Conservation (phyloP, 1,140 invertebrate species). For the Temnothorax longispinosus region DNA sequence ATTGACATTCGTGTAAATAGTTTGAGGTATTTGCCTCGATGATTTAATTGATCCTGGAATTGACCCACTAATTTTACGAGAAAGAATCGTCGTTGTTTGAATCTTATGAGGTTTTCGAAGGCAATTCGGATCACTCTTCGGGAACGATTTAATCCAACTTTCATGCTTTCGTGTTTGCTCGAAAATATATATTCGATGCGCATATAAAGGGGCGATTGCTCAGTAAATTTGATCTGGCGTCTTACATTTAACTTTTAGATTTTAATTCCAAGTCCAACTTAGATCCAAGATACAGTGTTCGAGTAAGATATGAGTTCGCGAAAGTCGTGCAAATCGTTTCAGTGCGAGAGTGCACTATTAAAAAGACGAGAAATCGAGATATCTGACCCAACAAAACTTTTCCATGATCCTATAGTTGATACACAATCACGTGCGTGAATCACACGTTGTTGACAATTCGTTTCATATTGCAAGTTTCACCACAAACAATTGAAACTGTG, state of each 20-base stretch:
- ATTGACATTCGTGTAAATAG: background rate
- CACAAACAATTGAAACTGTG: background rate
- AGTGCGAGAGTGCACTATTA: background rate
- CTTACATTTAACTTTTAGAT: slow-evolving; percentile 48
- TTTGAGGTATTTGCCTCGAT: background rate
- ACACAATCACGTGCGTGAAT: background rate
- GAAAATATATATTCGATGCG: slow-evolving; percentile 50
- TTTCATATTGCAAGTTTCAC: background rate
- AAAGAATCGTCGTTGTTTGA: background rate
- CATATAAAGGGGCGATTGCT: slow-evolving; percentile 26
- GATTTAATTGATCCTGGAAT: background rate
- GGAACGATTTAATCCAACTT: slow-evolving; percentile 25
- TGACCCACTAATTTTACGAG: background rate
- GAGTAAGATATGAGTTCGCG: slow-evolving; percentile 8
- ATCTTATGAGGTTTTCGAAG: background rate
- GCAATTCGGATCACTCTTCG: background rate
- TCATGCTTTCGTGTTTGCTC: slow-evolving; percentile 24
- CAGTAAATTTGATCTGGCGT: slow-evolving; percentile 30
- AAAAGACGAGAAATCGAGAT: background rate
- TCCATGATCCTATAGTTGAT: background rate
- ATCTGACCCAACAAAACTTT: background rate
- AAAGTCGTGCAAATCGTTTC: background rate
- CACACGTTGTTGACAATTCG: background rate
- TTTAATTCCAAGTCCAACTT: slow-evolving; percentile 30
- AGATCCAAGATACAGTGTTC: background rate